phyloP scores from a whole-genome alignment of 2,113 vertebrate genomes.

The Poicephalus meyeri region DNA sequence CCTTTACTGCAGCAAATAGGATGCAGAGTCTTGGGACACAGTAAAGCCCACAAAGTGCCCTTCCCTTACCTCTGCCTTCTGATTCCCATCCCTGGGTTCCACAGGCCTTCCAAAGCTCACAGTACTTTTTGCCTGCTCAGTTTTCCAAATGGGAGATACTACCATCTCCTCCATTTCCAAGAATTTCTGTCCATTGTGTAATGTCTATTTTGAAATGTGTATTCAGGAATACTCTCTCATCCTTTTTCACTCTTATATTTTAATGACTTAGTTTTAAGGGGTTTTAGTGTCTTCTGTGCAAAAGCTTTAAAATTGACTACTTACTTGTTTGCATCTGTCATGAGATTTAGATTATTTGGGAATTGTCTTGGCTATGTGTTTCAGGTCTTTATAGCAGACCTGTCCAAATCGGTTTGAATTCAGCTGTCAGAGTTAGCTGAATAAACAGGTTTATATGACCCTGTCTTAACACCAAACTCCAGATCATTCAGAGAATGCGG shows the following conservation, averaged over 20 bases:
- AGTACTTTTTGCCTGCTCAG: neutral
- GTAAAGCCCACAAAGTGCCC: conserved; percentile 8
- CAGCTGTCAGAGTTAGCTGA: neutral
- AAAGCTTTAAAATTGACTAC: neutral
- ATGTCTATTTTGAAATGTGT: neutral
- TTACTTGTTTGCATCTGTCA: neutral
- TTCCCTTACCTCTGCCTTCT: conserved; percentile 44
- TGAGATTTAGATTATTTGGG: neutral
- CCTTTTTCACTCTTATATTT: neutral
- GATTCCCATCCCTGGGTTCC: neutral
- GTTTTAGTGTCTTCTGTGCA: neutral
- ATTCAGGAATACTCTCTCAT: neutral
- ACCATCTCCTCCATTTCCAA: conserved; percentile 1
- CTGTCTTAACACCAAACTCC: neutral
- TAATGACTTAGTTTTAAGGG: neutral
- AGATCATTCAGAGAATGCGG: neutral
- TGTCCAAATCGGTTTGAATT: neutral
- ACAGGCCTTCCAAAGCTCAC: neutral
- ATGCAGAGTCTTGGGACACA: conserved; percentile 8
- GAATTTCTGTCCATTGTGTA: neutral
- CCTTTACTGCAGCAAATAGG: conserved; percentile 10
- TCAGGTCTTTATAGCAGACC: neutral
- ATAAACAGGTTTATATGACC: neutral
- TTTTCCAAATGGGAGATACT: conserved; percentile 15
- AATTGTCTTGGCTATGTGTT: neutral